Evolutionary conservation across 2,113 vertebrate genomes (phyloP), one percentile per base, ranked within the genome.

Genomic region (Lathamus discolor): DNA sequence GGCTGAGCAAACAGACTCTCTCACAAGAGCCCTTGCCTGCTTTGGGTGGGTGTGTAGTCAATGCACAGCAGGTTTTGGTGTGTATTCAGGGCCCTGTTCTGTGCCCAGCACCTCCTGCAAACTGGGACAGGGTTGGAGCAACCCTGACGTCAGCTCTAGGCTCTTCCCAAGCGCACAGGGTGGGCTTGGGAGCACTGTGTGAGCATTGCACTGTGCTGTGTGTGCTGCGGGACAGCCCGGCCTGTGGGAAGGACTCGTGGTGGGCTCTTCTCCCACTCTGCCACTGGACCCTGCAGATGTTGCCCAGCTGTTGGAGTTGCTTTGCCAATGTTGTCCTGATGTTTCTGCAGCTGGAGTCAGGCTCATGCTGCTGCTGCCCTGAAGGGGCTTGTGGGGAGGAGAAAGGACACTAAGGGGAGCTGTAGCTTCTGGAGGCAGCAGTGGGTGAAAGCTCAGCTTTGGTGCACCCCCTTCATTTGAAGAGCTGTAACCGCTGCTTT

Each of bases 261-360:
- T 8, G 57, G 46, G 15, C 23, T 62, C 2, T 77, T 48, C 28
- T 44, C n/a, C 31, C 17, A 3, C 2, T 17, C 16, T 18, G 23
- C 16, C 16, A 4, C 44, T 52, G 41, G 72, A 31, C 37, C 8
- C 31, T 39, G 31, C n/a, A 29, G 43, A 4, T 49, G 18, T 16
- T 76, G 18, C 52, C 59, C 1, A 0, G 8, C 14, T 23, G 23
- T 17, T 41, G 48, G 31, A 37, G 35, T n/a, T 0, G 0, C 55
- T 52, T 88, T 91, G 6, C 41, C 19, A 48, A 1, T 33, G 22
- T 25, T n/a, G 15, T 23, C 39, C 52, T 62, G 20, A 17, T 29
- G 43, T 48, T 74, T 44, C 25, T 27, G 59, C 33, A 59, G 57
- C 31, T 6, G 29, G n/a, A 35, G 37, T 10, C 33, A 13, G 23